Base-by-base conservation (phyloP, 2,797 vertebrate species). In the Takifugu ocellatus region DNA sequence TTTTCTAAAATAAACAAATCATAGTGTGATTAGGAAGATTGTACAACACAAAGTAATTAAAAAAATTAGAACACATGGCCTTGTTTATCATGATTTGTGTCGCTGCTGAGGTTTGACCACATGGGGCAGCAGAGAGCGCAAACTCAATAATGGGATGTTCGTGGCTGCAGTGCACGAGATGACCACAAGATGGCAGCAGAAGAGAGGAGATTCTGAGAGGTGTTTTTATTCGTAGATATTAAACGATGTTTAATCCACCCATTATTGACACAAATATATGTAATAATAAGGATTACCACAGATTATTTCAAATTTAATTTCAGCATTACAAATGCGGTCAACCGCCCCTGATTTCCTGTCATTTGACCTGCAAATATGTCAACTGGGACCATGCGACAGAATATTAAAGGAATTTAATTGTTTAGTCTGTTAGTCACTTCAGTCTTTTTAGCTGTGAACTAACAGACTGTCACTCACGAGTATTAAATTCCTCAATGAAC, bases 181-280 rank as follows among this genome's bases (percentile, higher is more conserved):
- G 9, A 39, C 80, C 87, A 72, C 79, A 61, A 5, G 85, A 49
- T 84, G 86, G 82, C 72, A 79, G 71, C 77, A 85, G 27, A n/a
- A 33, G 60, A 62, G 15, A 53, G 68, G 31, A 56, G 11, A 69
- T 45, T 6, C 10, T 1, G 14, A 45, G 7, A 25, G 11, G 6
- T 9, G 44, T 5, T n/a, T 46, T 46, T 27, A 6, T 17, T 46
- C 10, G 44, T 39, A 3, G 36, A 0, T 10, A 10, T 39, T 14
- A 39, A 10, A 21, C 15, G n/a, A 16, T 21, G 44, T 46, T 46
- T 46, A 39, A 14, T 39, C 11, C 11, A 10, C 10, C 27, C 1
- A 39, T 39, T 39, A 39, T 39, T 39, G 36, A 39, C 4, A 3
- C 2, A 2, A 14, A 33, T 5, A 29, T 5, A 39, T 11, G 9